phyloP scores from a whole-genome alignment of 2,888 invertebrate genomes.

The Apodemia hepburni region DNA sequence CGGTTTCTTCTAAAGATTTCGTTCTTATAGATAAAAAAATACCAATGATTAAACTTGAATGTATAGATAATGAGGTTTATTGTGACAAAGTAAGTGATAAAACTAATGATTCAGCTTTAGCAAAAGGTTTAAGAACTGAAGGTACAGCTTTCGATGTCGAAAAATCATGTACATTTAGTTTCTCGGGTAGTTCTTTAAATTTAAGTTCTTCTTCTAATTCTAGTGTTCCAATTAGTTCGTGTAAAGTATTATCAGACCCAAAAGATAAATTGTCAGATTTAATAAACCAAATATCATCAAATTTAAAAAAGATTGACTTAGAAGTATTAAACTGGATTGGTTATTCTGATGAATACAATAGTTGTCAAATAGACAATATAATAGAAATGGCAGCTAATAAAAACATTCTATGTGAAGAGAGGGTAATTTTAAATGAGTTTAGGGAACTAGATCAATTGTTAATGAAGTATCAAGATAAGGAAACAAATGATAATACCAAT shows the following conservation, averaged over 20 bases:
- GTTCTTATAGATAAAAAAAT: slow-evolving; percentile 53
- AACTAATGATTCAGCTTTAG: neutral
- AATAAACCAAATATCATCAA: slow-evolving; percentile 37
- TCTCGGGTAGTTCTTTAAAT: neutral
- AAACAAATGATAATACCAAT: neutral
- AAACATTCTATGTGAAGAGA: slow-evolving; percentile 1
- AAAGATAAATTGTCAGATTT: slow-evolving; percentile 20
- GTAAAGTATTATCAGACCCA: neutral
- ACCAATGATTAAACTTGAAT: slow-evolving; percentile 47
- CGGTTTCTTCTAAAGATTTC: slow-evolving; percentile 47
- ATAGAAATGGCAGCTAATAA: neutral
- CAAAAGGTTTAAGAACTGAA: neutral
- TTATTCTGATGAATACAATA: slow-evolving; percentile 40
- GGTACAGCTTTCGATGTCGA: neutral
- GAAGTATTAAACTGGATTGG: slow-evolving; percentile 49
- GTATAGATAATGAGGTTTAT: slow-evolving; percentile 33
- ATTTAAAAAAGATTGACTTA: slow-evolving; percentile 42
- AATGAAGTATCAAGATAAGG: neutral
- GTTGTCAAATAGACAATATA: slow-evolving; percentile 23
- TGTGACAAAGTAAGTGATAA: slow-evolving; percentile 6
- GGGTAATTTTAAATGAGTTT: slow-evolving; percentile 4
- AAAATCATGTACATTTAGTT: neutral
- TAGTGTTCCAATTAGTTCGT: neutral
- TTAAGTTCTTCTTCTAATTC: slow-evolving; percentile 18
- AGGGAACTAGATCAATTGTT: neutral